Evolutionary conservation across 2,113 vertebrate species (phyloP), one percentile per base, ranked within the genome.

Genomic region (Phrynocephalus versicolor): DNA sequence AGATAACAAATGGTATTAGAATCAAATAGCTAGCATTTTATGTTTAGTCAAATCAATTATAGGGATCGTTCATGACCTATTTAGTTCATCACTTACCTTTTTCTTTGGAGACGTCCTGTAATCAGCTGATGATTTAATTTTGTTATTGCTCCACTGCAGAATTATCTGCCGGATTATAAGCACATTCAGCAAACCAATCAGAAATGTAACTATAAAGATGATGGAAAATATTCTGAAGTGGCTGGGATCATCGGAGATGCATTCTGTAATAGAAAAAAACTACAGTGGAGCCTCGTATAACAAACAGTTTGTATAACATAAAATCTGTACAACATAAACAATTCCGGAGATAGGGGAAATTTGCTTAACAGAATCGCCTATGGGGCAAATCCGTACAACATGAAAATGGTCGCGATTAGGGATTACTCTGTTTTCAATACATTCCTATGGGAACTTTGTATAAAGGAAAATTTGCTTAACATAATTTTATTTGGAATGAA

Each of bases 191-290:
- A 99, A 93, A 6, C 99, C 99, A 1, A 98, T 97, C 77, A 99
- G 94, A 94, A 99, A 96, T 0, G 99, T 99, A 88, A 99, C 95
- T 81, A 97, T 97, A 89, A 97, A 98, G 87, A 98, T 97, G 72
- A 98, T 97, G 92, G 98, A 97, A 96, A 99, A 99, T 67, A 97
- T 98, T 91, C 97, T 97, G 13, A 98, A 94, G 90, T 97, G 96
- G 83, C 96, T 96, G 64, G 96, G 92, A 87, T 94, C 96, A 86
- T 94, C 96, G 91, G 97, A 97, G 89, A 95, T 93, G 91, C 98
- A 99, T 91, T 98, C 99, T 99, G 97, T 82, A 94, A 95, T 27
- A 94, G 70, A 92, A 92, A 92, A 84, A 87, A n/a, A n/a, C n/a
- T n/a, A n/a, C n/a, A n/a, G n/a, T n/a, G n/a, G n/a, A n/a, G n/a